phyloP scores from a whole-genome alignment of 1,140 invertebrate genomes.

The Armadillidium nasatum region DNA sequence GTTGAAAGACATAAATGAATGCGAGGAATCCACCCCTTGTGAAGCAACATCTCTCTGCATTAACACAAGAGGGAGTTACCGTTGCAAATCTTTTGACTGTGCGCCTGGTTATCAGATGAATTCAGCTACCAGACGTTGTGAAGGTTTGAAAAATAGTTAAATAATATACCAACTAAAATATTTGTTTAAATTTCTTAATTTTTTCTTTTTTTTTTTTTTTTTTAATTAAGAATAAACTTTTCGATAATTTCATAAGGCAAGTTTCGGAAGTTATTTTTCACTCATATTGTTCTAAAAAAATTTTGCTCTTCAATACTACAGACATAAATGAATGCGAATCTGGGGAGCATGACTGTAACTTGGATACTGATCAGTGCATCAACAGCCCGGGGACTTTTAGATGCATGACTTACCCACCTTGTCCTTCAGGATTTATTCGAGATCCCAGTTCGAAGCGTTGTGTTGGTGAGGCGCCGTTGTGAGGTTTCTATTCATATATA shows the following conservation, averaged over 20 bases:
- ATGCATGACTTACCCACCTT: constrained; percentile 42
- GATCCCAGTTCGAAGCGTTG: not conserved
- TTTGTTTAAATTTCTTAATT: too few species aligned
- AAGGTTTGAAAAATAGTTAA: constrained; percentile 51
- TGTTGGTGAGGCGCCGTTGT: constrained; percentile 16
- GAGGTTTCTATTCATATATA: too few species aligned
- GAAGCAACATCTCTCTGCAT: constrained; percentile 72
- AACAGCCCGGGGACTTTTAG: constrained; percentile 50
- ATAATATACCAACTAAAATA: too few species aligned
- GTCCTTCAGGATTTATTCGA: constrained; percentile 10
- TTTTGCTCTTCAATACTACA: constrained; percentile 43
- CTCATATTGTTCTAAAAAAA: too few species aligned
- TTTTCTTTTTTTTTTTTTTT: too few species aligned
- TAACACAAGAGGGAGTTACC: constrained; percentile 80
- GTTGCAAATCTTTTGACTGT: constrained; percentile 79
- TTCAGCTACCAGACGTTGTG: constrained; percentile 53
- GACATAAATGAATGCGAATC: constrained; percentile 60
- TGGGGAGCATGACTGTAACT: constrained; percentile 44
- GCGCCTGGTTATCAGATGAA: constrained; percentile 71
- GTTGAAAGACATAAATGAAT: constrained; percentile 79
- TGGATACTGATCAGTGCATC: constrained; percentile 46
- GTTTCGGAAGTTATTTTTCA: too few species aligned
- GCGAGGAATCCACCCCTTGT: constrained; percentile 59
- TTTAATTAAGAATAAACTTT: too few species aligned
- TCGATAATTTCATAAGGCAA: too few species aligned